Evolutionary conservation across 1,140 invertebrate species (phyloP), one percentile per base, ranked within the genome.

Genomic region (Sycophaga agraensis): DNA sequence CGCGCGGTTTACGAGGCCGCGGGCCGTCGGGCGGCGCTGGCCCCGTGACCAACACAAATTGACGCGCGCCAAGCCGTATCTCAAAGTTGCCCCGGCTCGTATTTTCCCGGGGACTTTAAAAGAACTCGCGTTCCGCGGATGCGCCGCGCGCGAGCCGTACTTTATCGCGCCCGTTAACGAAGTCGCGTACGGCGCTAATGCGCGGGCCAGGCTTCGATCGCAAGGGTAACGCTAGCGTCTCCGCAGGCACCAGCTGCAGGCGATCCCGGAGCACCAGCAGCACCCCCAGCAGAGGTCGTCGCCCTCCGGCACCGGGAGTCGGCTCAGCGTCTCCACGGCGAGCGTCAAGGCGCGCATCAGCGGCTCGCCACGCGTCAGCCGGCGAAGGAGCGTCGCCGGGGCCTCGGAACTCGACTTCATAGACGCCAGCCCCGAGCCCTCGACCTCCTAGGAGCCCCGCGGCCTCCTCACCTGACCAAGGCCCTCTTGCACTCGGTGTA

Each of bases 381-480:
- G 67, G 56, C 68, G 69, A 31, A 66, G 59, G 9, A 22, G 28
- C 12, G 64, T 1, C 69, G 73, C 31, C 68, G 68, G 39, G 1
- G 14, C 9, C 28, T 16, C 48, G 21, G 74, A 77, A 37, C 69
- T 78, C 48, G 76, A 78, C 61, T 78, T 66, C 54, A 76, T 78
- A 62, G 74, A 78, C 53, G 74, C 74, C 7, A 76, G 74, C 59
- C 76, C 76, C 4, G 73, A 76, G 53, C 68, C 73, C 50, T 76
- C 74, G 19, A 76, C 70, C 9, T 78, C 76, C 35, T 77, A 76
- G 68, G 48, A 28, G 34, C 24, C 34, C 7, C 16, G 49, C 21
- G 11, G 39, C n/a, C 28, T 24, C 51, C 4, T 14, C 21, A 12
- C 0, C 35, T 21, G 42, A 26, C 37, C n/a, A n/a, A n/a, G n/a